Evolutionary conservation across 2,113 vertebrate genomes (phyloP).

Genomic region (Harpagus bidentatus): DNA sequence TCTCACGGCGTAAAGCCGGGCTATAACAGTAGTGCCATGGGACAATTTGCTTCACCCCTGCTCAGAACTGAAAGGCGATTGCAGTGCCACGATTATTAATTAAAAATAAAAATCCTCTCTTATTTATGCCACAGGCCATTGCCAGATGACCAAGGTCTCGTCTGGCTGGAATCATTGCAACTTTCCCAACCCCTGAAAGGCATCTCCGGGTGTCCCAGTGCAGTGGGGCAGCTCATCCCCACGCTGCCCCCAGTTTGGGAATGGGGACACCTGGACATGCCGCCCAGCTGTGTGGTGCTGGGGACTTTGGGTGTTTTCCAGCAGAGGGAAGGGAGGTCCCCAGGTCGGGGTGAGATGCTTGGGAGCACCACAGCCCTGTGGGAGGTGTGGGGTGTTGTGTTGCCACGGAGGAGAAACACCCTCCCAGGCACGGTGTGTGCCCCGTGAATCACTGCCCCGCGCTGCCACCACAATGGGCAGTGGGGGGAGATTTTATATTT

Average conservation of each 20-base stretch:
- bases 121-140: neutral
- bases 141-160: neutral
- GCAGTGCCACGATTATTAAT: rapidly evolving
- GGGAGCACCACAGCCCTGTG: rapidly evolving
- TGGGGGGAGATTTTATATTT: neutral
- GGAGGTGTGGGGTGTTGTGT: neutral
- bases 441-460: rapidly evolving
- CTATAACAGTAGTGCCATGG: rapidly evolving
- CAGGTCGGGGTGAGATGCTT: neutral
- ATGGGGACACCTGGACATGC: neutral
- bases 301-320: neutral
- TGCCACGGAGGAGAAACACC: neutral
- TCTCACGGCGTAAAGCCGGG: neutral
- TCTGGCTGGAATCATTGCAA: neutral
- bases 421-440: neutral
- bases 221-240: neutral
- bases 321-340: neutral
- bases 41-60: neutral
- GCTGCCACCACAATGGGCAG: neutral
- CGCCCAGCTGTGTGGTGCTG: rapidly evolving
- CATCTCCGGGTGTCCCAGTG: neutral
- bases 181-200: neutral
- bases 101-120: neutral
- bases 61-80: neutral
- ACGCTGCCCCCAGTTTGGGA: neutral